These are phyloP conservation scores for Drosophila merina DNA, from an alignment of 2,888 invertebrate genomes.

Conservation along the genomic window DNA sequence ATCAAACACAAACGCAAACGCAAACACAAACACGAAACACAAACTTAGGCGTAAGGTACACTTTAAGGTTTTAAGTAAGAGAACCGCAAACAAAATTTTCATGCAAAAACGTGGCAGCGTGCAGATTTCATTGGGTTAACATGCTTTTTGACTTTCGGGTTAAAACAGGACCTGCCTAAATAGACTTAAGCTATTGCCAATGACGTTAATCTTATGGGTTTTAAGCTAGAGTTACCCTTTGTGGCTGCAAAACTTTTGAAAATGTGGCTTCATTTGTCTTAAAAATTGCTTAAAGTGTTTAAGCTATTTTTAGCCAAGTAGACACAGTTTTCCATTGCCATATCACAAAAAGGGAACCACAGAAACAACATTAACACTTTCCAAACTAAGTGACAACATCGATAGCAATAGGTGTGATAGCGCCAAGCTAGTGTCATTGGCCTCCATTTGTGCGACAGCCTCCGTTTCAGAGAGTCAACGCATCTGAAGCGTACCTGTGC, in stretches of 20 bases:
- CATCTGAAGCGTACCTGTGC: constrained; percentile 59
- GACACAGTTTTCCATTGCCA: not conserved
- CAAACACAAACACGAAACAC: constrained; percentile 39
- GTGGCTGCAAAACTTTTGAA: constrained; percentile 1
- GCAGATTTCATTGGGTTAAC: constrained; percentile 32
- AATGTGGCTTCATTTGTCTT: not conserved
- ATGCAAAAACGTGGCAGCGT: constrained; percentile 43
- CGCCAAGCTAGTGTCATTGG: constrained; percentile 13
- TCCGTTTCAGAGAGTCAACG: not conserved
- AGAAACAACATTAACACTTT: constrained; percentile 45
- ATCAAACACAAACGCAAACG: constrained; percentile 40
- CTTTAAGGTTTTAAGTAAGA: constrained; percentile 25
- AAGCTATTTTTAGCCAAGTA: not conserved
- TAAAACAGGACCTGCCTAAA: constrained; percentile 18
- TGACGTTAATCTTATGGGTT: constrained; percentile 34
- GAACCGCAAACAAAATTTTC: constrained; percentile 17
- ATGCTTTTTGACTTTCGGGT: constrained; percentile 44
- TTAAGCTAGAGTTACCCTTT: not conserved
- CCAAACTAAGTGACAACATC: constrained; percentile 74
- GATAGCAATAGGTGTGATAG: constrained; percentile 34
- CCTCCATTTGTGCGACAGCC: constrained; percentile 22
- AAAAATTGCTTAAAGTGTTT: not conserved
- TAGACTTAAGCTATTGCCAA: constrained; percentile 17
- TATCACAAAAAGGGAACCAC: not conserved
- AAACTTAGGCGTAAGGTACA: constrained; percentile 36